phyloP scores from a whole-genome alignment of 2,888 invertebrate species.

The Macroteleia sp. region DNA sequence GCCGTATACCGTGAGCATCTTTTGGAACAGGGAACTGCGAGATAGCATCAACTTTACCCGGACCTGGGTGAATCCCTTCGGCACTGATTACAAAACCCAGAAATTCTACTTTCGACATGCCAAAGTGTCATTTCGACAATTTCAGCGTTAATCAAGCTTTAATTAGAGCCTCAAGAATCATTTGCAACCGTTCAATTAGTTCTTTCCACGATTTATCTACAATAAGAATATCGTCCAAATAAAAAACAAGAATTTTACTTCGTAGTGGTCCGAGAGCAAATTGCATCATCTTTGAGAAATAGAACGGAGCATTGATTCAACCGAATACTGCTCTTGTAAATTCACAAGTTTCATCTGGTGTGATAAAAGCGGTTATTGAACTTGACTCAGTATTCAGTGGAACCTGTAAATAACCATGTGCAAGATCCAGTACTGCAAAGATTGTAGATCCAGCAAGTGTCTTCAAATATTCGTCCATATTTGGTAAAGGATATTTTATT shows the following conservation, averaged over 20 bases:
- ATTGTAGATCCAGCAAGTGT: background rate
- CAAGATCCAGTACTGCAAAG: constrained; percentile 14
- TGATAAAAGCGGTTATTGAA: constrained; percentile 63
- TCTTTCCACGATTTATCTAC: too few species aligned
- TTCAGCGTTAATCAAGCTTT: too few species aligned
- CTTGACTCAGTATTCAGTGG: constrained; percentile 47
- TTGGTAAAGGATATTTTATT: too few species aligned
- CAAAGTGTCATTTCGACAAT: too few species aligned
- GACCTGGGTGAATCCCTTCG: background rate
- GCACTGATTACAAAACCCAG: background rate
- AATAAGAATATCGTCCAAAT: constrained; percentile 35
- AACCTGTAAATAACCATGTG: constrained; percentile 59
- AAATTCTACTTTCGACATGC: too few species aligned
- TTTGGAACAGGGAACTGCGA: constrained; percentile 7
- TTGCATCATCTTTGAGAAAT: constrained; percentile 67
- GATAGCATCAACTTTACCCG: constrained; percentile 3
- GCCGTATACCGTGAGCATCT: constrained; percentile 16
- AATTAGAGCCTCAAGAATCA: too few species aligned
- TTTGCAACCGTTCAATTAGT: too few species aligned
- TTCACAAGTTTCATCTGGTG: constrained; percentile 67
- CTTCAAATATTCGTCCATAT: background rate
- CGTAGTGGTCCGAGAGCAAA: constrained; percentile 25
- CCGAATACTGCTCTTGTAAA: constrained; percentile 71
- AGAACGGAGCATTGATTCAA: constrained; percentile 70
- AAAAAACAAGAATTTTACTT: constrained; percentile 29